Base-by-base conservation (phyloP, 2,113 vertebrate genomes). In the Daubentonia madagascariensis region DNA sequence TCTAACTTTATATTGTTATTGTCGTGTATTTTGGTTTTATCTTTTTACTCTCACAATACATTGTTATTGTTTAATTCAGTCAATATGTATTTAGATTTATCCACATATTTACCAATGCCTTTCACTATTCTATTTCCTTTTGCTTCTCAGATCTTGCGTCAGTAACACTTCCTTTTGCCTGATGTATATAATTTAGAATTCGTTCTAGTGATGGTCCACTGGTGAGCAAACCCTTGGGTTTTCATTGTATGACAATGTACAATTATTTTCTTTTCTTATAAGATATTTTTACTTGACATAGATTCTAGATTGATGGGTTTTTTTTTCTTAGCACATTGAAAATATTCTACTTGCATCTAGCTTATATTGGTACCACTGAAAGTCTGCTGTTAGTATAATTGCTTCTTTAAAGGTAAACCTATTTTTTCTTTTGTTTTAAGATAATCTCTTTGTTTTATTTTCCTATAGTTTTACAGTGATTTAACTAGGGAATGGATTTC, bases 11-110 rank as follows among this genome's bases (percentile, higher is more conserved):
- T 20, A 8, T 88, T 81, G 78, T 84, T 84, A 75, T 89, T 76
- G 22, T 80, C 37, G 89, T 61, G 37, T 43, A 59, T 50, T 87
- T 93, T 86, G 85, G 2, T 70, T 96, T 87, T 68, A 79, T 91
- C 16, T 87, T 50, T 91, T 91, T n/a, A 67, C 85, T 50, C 6
- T 8, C 4, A 35, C 8, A 43, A 32, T 76, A 54, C 16, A 35
- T 65, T 59, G 18, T 78, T 88, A 73, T 48, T 89, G 3, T 89
- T 96, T 94, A 92, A 92, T 85, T 85, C 22, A 43, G 61, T 85
- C 35, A 84, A 17, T 73, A 20, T 57, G 12, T 94, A 83, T 86
- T 90, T 68, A 52, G 30, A 93, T 73, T 48, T 86, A 72, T 59
- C n/a, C 43, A 92, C 16, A 22, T 85, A 80, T 50, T 94, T 92